These are phyloP conservation scores for Otus sunia DNA, from an alignment of 2,113 vertebrate species.

Conservation along the genomic window DNA sequence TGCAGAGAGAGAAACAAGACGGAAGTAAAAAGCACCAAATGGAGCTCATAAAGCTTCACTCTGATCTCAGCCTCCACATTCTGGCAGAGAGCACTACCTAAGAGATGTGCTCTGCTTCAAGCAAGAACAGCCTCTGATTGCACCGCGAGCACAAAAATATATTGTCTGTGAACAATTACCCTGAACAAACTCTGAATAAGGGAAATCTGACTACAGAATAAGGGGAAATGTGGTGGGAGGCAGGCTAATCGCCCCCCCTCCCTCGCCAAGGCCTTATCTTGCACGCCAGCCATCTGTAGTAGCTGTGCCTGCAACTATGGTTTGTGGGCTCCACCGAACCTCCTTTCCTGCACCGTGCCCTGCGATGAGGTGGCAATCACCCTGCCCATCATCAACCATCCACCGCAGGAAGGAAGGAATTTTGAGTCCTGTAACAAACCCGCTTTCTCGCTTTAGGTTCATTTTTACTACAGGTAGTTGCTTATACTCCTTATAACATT, in stretches of 20 bases:
- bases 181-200: slow-evolving; percentile 50
- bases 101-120: slow-evolving; percentile 62
- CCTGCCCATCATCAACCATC: not conserved
- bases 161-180: slow-evolving; percentile 62
- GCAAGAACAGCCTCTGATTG: slow-evolving; percentile 50
- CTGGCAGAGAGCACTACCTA: slow-evolving; percentile 69
- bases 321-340: not conserved
- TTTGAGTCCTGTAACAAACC: not conserved
- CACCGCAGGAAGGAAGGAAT: not conserved
- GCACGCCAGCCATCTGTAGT: not conserved
- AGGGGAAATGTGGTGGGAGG: not conserved
- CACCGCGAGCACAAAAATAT: slow-evolving; percentile 56
- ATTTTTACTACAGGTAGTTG: not conserved
- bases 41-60: slow-evolving; percentile 53
- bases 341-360: not conserved
- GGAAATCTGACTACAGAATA: slow-evolving; percentile 29
- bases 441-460: not conserved
- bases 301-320: not conserved
- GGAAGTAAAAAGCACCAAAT: slow-evolving; percentile 68
- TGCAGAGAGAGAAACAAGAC: slow-evolving; percentile 69
- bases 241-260: not conserved
- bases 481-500: not conserved
- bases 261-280: not conserved
- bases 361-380: not conserved
- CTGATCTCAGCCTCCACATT: slow-evolving; percentile 71